Percentiles rank a stretch among this genome's conserved stretches.
These are phyloP conservation scores for Musca domestica DNA, from an alignment of 1,140 invertebrate species.

Conservation along the genomic window DNA sequence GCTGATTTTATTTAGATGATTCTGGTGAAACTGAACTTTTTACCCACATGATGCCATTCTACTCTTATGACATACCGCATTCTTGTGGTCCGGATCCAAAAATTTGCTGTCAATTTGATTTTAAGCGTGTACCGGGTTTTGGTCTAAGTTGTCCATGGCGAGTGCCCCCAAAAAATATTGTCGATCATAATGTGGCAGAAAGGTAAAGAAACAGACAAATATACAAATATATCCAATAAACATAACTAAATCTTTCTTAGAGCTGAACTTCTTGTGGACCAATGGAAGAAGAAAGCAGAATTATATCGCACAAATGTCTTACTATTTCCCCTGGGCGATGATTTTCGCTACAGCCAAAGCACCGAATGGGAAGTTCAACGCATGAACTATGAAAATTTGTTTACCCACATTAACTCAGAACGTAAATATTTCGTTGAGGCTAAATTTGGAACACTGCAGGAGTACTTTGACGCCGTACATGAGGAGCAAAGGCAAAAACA, in stretches of 20 bases:
- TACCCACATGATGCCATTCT: conserved; percentile 98
- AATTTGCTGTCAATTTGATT: conserved; percentile 98
- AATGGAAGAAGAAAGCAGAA: conserved; percentile 95
- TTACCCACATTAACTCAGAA: conserved; percentile 90
- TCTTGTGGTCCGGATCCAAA: conserved; percentile 98
- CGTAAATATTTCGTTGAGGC: conserved; percentile 81
- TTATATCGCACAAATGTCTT: conserved; percentile 87
- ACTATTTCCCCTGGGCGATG: conserved; percentile 91
- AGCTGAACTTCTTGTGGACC: conserved; percentile 81
- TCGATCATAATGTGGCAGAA: conserved; percentile 76
- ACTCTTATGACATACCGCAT: conserved; percentile 96
- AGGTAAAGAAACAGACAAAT: conserved; percentile 58
- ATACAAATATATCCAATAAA: conserved; percentile 27
- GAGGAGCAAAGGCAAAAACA: conserved; percentile 56
- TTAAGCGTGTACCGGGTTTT: conserved; percentile 81
- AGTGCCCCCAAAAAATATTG: conserved; percentile 75
- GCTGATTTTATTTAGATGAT: conserved; percentile 59
- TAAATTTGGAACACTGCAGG: conserved; percentile 70
- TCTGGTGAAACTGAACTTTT: conserved; percentile 79
- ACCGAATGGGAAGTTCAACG: conserved; percentile 96
- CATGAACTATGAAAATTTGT: conserved; percentile 88
- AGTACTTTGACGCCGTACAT: conserved; percentile 87
- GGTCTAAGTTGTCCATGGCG: conserved; percentile 89
- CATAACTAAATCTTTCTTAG: conserved; percentile 57
- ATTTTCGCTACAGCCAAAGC: conserved; percentile 88